Evolutionary conservation across 2,888 invertebrate genomes (phyloP), one percentile per base, ranked within the genome.

Genomic region (Rhaphigaster nebulosa): DNA sequence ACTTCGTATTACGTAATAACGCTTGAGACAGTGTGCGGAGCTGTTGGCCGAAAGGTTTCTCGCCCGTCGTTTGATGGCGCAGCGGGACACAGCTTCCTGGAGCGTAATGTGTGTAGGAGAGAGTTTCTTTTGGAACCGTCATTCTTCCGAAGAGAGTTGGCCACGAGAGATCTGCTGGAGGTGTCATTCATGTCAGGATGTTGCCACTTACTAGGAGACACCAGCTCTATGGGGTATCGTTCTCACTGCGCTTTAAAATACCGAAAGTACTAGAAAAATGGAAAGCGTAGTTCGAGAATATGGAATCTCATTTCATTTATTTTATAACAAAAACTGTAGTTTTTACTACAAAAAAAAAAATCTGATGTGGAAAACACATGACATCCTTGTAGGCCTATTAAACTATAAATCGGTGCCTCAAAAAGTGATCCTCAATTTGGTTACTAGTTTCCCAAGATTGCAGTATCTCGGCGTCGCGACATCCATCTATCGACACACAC

Each of bases 141-240:
- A 29, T 65, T 65, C 65, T 65, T 65, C 65, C 15, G 65, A 65
- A 65, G 65, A 65, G 65, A 65, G 65, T 65, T 29, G 5, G 65
- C 65, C n/a, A 65, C 65, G 65, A 65, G 65, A 65, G 65, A 65
- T n/a, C 65, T 29, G 13, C 29, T 29, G 65, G n/a, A 29, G n/a
- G 60, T 65, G 65, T 29, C 65, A 65, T 65, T 65, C 65, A 65
- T 65, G 65, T 65, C 65, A 60, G 60, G 60, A n/a, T n/a, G 60
- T 60, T 60, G 60, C n/a, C 60, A 65, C 65, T 65, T 65, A 26
- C 65, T 15, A 5, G 29, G 15, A 29, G 29, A 5, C 65, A 15
- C 3, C 65, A 29, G 29, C 13, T 65, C n/a, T 65, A 29, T 15
- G 15, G n/a, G 10, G 3, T 26, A 56, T 8, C 1, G 3, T 26